These are phyloP conservation scores for Mycalesis mineus DNA, from an alignment of 2,888 invertebrate species.

Conservation along the genomic window DNA sequence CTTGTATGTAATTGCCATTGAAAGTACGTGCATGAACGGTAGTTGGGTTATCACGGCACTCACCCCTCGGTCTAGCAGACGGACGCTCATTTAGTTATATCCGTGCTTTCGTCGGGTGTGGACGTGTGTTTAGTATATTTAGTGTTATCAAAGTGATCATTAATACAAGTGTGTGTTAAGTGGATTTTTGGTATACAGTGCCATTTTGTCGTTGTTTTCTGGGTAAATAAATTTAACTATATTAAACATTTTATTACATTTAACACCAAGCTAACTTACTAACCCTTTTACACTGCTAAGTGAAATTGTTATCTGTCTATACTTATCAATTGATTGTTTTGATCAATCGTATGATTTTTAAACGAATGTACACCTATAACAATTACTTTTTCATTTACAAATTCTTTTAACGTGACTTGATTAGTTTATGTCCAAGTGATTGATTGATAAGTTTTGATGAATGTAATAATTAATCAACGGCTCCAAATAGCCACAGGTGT, in stretches of 20 bases:
- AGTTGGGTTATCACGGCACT: slow-evolving; percentile 36
- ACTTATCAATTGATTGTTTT: slow-evolving; percentile 10
- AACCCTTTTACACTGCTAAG: neutral
- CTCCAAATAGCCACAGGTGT: neutral
- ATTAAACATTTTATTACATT: neutral
- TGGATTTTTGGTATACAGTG: neutral
- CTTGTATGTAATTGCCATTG: slow-evolving; percentile 42
- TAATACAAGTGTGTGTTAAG: neutral
- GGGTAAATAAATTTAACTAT: slow-evolving; percentile 1
- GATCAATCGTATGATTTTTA: slow-evolving; percentile 5
- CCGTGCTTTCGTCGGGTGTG: slow-evolving; percentile 50
- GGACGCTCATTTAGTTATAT: slow-evolving; percentile 50
- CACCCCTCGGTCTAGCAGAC: slow-evolving; percentile 24
- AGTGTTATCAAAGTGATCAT: slow-evolving; percentile 3
- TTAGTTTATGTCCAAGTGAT: neutral
- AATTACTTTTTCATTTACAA: neutral
- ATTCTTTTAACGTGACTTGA: neutral
- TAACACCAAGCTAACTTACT: neutral
- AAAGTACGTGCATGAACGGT: slow-evolving; percentile 41
- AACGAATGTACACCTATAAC: neutral
- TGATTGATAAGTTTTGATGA: neutral
- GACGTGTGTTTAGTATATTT: slow-evolving; percentile 45
- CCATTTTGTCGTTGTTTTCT: neutral
- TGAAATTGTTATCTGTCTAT: slow-evolving; percentile 1
- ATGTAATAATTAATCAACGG: neutral